phyloP scores from a whole-genome alignment of 2,113 vertebrate genomes.

The Aptenodytes forsteri region DNA sequence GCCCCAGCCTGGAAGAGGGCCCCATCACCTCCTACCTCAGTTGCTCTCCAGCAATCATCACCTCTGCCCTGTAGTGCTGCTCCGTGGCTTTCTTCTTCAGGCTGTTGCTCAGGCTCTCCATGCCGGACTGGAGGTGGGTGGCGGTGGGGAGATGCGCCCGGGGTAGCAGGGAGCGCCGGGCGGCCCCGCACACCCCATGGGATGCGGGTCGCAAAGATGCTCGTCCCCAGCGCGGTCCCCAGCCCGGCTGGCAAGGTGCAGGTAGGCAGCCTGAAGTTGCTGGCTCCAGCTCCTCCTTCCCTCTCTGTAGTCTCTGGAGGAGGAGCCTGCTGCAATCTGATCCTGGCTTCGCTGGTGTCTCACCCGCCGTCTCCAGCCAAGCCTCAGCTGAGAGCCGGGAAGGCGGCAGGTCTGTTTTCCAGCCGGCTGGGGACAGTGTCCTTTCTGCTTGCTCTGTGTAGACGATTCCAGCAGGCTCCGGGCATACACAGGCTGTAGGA shows the following conservation, averaged over 20 bases:
- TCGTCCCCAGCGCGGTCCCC: neutral
- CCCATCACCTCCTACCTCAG: conserved; percentile 77
- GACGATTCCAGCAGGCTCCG: neutral
- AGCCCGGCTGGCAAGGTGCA: neutral
- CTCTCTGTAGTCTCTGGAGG: neutral
- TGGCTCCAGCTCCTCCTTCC: neutral
- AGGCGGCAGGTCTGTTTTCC: neutral
- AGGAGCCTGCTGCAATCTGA: conserved; percentile 2
- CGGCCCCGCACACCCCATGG: neutral
- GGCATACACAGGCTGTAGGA: fast-evolving
- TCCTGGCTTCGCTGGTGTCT: neutral
- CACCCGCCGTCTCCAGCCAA: neutral
- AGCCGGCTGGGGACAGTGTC: fast-evolving
- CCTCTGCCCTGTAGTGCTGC: conserved; percentile 81
- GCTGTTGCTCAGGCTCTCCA: conserved; percentile 73
- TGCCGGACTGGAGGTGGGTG: conserved; percentile 3
- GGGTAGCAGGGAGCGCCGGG: neutral
- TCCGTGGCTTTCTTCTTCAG: conserved; percentile 75
- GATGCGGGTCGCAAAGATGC: neutral
- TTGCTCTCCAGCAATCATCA: conserved; percentile 88
- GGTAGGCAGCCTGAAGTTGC: neutral
- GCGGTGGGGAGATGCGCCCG: neutral
- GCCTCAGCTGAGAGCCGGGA: fast-evolving
- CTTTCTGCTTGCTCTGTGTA: neutral
- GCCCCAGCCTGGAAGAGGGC: neutral